Evolutionary conservation across 2,888 invertebrate species (phyloP).

Genomic region (Rotaria socialis): DNA sequence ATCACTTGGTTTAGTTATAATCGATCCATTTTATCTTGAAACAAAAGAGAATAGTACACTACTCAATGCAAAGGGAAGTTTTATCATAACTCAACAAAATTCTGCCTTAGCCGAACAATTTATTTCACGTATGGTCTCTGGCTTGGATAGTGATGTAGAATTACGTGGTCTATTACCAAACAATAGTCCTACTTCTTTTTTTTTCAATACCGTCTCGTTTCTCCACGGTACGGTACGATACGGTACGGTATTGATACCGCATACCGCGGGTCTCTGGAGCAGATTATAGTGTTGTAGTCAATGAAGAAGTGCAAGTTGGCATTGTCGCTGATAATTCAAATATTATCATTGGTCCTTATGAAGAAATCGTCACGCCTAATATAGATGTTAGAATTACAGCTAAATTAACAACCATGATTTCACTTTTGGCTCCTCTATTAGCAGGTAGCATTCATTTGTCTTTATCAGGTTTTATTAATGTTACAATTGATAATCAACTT

Average conservation of each 20-base stretch:
- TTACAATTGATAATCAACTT: not conserved
- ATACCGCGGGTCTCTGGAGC: no score
- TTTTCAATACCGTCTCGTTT: no score
- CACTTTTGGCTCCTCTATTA: not conserved
- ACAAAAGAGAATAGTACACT: not conserved
- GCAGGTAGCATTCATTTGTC: not conserved
- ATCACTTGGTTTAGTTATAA: not conserved
- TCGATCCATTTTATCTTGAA: slow-evolving; percentile 28
- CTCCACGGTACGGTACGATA: no score
- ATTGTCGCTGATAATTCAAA: not conserved
- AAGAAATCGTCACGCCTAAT: not conserved
- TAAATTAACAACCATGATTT: not conserved
- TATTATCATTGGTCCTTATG: not conserved
- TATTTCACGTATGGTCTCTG: not conserved
- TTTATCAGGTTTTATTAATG: not conserved
- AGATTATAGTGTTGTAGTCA: not conserved
- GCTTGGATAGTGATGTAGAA: not conserved
- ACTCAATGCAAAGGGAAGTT: not conserved
- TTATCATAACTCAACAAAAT: not conserved
- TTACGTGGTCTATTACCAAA: not conserved
- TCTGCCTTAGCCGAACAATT: not conserved
- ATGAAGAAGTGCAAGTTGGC: not conserved
- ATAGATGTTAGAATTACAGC: not conserved
- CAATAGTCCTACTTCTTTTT: no score
- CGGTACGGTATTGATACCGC: no score